Conservation (phyloP, 2,113 vertebrate genomes). For the Osmerus eperlanus region DNA sequence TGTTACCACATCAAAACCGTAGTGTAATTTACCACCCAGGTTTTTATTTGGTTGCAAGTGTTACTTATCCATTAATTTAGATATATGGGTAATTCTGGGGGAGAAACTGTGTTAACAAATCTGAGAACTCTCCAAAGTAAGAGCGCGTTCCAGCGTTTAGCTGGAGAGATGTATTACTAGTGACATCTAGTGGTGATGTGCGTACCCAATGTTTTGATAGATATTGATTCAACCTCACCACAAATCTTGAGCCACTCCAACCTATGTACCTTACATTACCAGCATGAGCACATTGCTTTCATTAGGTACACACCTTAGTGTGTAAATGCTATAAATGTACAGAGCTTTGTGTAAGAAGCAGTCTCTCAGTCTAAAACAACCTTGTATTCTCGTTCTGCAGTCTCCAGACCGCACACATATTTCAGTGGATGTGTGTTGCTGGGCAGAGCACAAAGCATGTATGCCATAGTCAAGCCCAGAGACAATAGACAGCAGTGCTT, state of each 20-base stretch:
- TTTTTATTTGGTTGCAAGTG: conserved; percentile 64
- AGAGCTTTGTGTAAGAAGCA: too few species aligned
- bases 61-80: conserved; percentile 49
- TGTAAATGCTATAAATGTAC: too few species aligned
- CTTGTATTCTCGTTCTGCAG: neutral
- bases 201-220: conserved; percentile 9
- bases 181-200: conserved; percentile 65
- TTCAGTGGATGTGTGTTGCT: neutral
- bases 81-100: conserved; percentile 52
- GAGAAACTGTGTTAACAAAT: conserved; percentile 46
- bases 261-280: neutral
- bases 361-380: too few species aligned
- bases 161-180: conserved; percentile 55
- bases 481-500: conserved; percentile 30
- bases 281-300: neutral
- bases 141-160: conserved; percentile 17
- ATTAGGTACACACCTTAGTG: too few species aligned
- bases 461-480: conserved; percentile 1
- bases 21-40: conserved; percentile 52
- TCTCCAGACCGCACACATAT: neutral
- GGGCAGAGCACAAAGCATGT: neutral
- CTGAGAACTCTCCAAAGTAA: conserved; percentile 35
- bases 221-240: neutral
- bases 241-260: neutral
- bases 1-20: conserved; percentile 58